Conservation (phyloP, 2,797 vertebrate genomes). For the Luscinia luscinia region DNA sequence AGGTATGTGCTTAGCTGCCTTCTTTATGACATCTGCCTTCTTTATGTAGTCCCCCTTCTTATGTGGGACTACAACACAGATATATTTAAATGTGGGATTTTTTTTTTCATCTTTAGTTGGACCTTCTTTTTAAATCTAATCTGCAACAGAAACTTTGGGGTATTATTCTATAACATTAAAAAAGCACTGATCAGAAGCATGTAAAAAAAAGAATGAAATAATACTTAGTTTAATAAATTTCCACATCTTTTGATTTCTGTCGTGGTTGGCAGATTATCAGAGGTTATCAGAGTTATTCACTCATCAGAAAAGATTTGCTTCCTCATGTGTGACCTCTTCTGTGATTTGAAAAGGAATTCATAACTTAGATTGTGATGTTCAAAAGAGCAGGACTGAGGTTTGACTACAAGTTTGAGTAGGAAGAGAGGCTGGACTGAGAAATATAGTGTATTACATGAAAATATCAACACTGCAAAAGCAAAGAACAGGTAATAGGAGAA, state of each 20-base stretch:
- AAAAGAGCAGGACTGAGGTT: not conserved
- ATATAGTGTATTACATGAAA: not conserved
- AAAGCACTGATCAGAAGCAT: not conserved
- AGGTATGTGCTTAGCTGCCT: not conserved
- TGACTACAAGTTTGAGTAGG: not conserved
- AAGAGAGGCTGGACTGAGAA: not conserved
- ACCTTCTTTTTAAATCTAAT: not conserved
- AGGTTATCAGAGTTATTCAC: not conserved
- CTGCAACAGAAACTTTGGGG: not conserved
- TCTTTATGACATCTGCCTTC: not conserved
- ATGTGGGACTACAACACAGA: not conserved
- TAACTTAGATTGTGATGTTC: not conserved
- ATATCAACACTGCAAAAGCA: not conserved
- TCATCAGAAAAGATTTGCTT: constrained; percentile 3
- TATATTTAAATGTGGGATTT: not conserved
- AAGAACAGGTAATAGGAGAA: not conserved
- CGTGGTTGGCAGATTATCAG: not conserved
- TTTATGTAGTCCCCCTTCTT: no score
- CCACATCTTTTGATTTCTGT: not conserved
- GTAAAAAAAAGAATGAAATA: not conserved
- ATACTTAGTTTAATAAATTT: constrained; percentile 3
- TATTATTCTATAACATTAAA: not conserved
- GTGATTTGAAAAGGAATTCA: not conserved
- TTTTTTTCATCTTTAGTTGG: not conserved
- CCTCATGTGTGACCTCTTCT: not conserved